A percentile compares a stretch with the other conserved stretches of the same genome.
These are phyloP conservation scores for Pandemis heparana DNA, from an alignment of 2,888 invertebrate genomes.

Conservation along the genomic window DNA sequence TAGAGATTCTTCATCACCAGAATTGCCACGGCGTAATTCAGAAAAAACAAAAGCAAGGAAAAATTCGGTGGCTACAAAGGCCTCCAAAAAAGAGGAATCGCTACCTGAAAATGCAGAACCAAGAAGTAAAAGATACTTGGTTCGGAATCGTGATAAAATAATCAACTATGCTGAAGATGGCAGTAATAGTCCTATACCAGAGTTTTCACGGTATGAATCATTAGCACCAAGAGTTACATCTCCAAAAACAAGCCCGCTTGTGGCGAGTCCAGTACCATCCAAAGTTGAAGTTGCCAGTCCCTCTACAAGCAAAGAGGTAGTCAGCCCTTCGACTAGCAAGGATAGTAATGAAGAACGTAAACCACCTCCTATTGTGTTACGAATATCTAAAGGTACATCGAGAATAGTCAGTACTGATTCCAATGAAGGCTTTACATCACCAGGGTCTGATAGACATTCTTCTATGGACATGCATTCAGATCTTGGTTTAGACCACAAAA, in stretches of 20 bases:
- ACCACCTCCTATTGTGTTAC: constrained; percentile 93
- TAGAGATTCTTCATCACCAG: constrained; percentile 81
- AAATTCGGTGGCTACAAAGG: constrained; percentile 74
- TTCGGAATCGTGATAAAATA: constrained; percentile 85
- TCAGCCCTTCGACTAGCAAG: constrained; percentile 80
- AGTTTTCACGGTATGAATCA: constrained; percentile 73
- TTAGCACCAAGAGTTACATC: constrained; percentile 68
- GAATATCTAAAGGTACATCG: constrained; percentile 93
- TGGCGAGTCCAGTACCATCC: constrained; percentile 70
- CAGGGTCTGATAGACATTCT: constrained; percentile 81
- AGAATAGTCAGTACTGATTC: constrained; percentile 88
- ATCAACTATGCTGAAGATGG: constrained; percentile 88
- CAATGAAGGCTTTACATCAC: constrained; percentile 86
- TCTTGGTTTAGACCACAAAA: constrained; percentile 73
- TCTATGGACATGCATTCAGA: constrained; percentile 80
- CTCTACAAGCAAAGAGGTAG: constrained; percentile 78
- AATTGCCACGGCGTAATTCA: constrained; percentile 76
- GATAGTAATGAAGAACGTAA: constrained; percentile 79
- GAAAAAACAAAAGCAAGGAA: constrained; percentile 77
- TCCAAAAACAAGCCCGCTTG: constrained; percentile 79
- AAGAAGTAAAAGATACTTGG: constrained; percentile 81
- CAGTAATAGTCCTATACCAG: constrained; percentile 82
- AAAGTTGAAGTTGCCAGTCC: constrained; percentile 78
- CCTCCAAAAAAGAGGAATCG: constrained; percentile 76
- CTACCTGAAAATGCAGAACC: constrained; percentile 74